A percentile compares a stretch with the other conserved stretches of the same genome.
These are phyloP conservation scores for Dolichotis patagonum DNA, from an alignment of 2,113 vertebrate species.

Conservation along the genomic window DNA sequence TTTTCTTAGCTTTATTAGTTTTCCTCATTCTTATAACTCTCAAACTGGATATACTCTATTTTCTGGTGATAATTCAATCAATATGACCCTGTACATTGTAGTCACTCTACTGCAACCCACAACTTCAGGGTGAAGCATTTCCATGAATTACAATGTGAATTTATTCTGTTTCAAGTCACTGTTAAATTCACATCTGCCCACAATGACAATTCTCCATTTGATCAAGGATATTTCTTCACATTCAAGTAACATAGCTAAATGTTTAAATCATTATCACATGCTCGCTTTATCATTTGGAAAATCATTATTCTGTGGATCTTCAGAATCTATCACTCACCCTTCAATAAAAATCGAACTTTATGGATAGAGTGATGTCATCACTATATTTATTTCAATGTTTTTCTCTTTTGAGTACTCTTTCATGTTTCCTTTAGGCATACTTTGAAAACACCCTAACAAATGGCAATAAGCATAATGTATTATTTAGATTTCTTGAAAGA, in stretches of 20 bases:
- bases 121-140: neutral
- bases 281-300: neutral
- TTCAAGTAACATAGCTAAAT: neutral
- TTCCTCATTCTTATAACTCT: neutral
- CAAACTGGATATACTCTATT: neutral
- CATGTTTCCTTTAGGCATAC: neutral
- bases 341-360: neutral
- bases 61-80: neutral
- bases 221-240: neutral
- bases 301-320: neutral
- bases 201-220: neutral
- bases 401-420: neutral
- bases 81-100: accelerated
- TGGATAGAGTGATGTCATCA: neutral
- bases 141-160: neutral
- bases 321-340: neutral
- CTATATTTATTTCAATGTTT: neutral
- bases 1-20: slow-evolving; percentile 26
- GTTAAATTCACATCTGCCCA: neutral
- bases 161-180: neutral
- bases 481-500: neutral
- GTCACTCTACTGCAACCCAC: neutral
- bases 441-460: neutral
- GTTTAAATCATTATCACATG: neutral
- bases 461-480: neutral